Conservation (phyloP, 2,113 vertebrate genomes). For the Semnornis frantzii region DNA sequence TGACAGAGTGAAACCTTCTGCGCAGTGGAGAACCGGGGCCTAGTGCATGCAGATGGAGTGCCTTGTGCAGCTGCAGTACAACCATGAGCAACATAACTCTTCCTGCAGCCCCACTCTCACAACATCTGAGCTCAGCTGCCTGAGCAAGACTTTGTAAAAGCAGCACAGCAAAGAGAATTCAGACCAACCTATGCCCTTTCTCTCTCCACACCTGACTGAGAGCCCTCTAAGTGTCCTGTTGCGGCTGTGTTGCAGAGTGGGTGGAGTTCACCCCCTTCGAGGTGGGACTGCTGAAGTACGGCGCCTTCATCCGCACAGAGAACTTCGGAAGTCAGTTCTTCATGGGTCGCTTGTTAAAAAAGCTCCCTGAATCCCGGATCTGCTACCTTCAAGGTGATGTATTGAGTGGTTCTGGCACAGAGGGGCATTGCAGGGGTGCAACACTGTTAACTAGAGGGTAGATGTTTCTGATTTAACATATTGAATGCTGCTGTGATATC, state of each 20-base stretch:
- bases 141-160: not conserved
- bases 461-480: not conserved
- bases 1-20: not conserved
- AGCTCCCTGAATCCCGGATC: constrained; percentile 70
- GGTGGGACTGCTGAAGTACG: constrained; percentile 77
- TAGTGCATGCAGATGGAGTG: rapidly evolving
- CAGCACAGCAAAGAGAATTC: not conserved
- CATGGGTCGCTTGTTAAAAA: constrained; percentile 76
- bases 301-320: constrained; percentile 65
- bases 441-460: not conserved
- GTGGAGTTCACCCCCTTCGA: constrained; percentile 81
- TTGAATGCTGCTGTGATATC: rapidly evolving
- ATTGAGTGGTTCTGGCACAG: not conserved
- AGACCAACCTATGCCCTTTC: not conserved
- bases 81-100: rapidly evolving
- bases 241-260: constrained; percentile 73
- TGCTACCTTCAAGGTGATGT: constrained; percentile 79
- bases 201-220: rapidly evolving
- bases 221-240: not conserved
- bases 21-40: not conserved
- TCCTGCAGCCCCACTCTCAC: not conserved
- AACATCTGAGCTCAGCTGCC: not conserved
- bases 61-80: not conserved
- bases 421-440: not conserved
- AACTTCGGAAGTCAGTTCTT: constrained; percentile 79